Conservation (phyloP, 2,888 invertebrate genomes). For the Drosophila buzzatii region DNA sequence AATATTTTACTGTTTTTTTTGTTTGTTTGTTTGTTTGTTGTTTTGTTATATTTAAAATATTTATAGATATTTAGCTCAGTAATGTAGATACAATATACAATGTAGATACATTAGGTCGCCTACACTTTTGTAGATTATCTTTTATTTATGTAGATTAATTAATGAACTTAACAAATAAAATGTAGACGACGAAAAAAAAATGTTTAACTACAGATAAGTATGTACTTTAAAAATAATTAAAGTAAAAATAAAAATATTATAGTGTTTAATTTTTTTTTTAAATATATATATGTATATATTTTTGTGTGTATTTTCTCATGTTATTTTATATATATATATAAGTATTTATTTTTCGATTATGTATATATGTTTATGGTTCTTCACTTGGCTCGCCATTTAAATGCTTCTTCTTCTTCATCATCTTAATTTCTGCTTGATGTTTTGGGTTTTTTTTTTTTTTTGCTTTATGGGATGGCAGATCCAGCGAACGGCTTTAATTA, state of each 20-base stretch:
- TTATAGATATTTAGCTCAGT: constrained; percentile 69
- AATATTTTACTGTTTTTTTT: constrained; percentile 77
- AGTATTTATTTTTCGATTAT: neutral
- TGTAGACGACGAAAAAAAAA: constrained; percentile 72
- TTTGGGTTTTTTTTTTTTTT: neutral
- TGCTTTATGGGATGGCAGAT: constrained; percentile 5
- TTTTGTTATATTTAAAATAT: constrained; percentile 72
- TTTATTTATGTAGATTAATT: constrained; percentile 56
- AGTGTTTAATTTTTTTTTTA: constrained; percentile 12
- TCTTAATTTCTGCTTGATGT: neutral
- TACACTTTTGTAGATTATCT: constrained; percentile 28
- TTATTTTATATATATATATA: constrained; percentile 1
- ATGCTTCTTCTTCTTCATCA: constrained; percentile 19
- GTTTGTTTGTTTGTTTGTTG: constrained; percentile 60
- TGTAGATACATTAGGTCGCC: constrained; percentile 62
- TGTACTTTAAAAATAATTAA: constrained; percentile 67
- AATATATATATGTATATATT: constrained; percentile 18
- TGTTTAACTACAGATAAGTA: constrained; percentile 49
- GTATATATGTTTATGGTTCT: constrained; percentile 29
- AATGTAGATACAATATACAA: constrained; percentile 76
- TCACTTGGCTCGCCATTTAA: constrained; percentile 52
- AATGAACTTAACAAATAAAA: constrained; percentile 76
- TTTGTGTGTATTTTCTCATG: constrained; percentile 24
- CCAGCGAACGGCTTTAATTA: constrained; percentile 80
- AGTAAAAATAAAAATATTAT: constrained; percentile 50